These are phyloP conservation scores for Urosaurus nigricauda DNA, from an alignment of 2,797 vertebrate species.

Conservation along the genomic window DNA sequence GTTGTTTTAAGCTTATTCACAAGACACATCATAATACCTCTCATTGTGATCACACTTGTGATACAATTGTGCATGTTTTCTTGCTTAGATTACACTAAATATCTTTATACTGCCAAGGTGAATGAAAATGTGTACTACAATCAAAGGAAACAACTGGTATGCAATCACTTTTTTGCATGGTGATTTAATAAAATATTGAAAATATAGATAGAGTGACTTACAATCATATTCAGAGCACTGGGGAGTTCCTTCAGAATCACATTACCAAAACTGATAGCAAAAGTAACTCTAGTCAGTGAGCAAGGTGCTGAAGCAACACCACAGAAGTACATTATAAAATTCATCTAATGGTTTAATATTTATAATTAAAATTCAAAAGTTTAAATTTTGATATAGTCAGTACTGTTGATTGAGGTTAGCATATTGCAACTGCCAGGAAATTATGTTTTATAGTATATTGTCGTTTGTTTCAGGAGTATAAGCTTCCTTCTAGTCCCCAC, in stretches of 20 bases:
- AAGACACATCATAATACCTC: constrained; percentile 15
- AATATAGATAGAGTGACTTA: neutral
- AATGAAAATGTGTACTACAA: constrained; percentile 63
- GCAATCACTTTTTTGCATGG: neutral
- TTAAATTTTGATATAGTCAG: neutral
- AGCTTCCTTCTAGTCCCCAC: neutral
- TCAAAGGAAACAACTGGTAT: neutral
- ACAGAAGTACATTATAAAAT: too few relatives aligned
- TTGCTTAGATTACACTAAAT: constrained; percentile 54
- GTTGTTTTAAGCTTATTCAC: too few relatives aligned
- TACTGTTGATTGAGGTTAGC: neutral
- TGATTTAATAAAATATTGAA: constrained; percentile 37
- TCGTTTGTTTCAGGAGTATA: neutral
- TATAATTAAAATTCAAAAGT: neutral
- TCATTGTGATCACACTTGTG: constrained; percentile 53
- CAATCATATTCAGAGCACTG: neutral
- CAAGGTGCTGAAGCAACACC: neutral
- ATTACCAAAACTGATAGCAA: constrained; percentile 2
- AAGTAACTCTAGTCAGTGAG: neutral
- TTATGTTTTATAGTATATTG: neutral
- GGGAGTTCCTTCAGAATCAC: neutral
- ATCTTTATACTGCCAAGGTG: constrained; percentile 27
- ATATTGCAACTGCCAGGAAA: neutral
- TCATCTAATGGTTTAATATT: too few relatives aligned
- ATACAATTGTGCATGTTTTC: constrained; percentile 52